A percentile compares a stretch with the other conserved stretches of the same genome.
phyloP scores from a whole-genome alignment of 2,888 invertebrate species.

The Drosophila melanocephala region DNA sequence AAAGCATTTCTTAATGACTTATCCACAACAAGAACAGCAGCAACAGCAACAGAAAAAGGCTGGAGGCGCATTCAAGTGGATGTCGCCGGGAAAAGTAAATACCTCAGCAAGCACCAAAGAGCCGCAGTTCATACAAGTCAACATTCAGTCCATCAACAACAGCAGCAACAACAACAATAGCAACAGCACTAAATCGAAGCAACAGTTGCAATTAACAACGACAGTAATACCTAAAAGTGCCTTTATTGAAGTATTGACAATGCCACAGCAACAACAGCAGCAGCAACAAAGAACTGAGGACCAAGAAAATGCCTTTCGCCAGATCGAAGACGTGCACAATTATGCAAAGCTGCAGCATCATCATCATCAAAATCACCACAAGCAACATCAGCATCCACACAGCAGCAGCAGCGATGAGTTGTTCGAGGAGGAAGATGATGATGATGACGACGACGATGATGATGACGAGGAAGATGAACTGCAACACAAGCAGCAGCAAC shows the following conservation, averaged over 20 bases:
- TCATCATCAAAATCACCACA: constrained; percentile 35
- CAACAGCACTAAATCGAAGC: constrained; percentile 37
- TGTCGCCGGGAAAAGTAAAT: constrained; percentile 44
- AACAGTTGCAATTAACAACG: constrained; percentile 15
- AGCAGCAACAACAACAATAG: constrained; percentile 16
- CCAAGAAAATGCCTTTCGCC: constrained; percentile 85
- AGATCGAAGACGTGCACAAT: constrained; percentile 85
- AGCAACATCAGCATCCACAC: constrained; percentile 27
- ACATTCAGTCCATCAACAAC: constrained; percentile 36
- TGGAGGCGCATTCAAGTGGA: constrained; percentile 42
- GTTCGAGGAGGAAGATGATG: constrained; percentile 64
- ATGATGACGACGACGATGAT: constrained; percentile 58
- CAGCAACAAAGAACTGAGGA: constrained; percentile 79
- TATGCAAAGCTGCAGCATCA: constrained; percentile 84
- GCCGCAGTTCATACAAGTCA: constrained; percentile 43
- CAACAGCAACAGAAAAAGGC: constrained; percentile 18
- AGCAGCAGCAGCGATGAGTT: constrained; percentile 71
- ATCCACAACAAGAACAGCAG: constrained; percentile 32
- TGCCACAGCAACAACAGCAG: constrained; percentile 25
- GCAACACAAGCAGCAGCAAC: constrained; percentile 3
- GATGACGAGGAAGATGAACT: constrained; percentile 44
- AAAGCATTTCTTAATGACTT: constrained; percentile 46
- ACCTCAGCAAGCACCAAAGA: constrained; percentile 60
- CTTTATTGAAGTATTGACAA: constrained; percentile 58
- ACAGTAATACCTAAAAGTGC: constrained; percentile 67